phyloP scores from a whole-genome alignment of 2,888 invertebrate species.

The Carabus problematicus region DNA sequence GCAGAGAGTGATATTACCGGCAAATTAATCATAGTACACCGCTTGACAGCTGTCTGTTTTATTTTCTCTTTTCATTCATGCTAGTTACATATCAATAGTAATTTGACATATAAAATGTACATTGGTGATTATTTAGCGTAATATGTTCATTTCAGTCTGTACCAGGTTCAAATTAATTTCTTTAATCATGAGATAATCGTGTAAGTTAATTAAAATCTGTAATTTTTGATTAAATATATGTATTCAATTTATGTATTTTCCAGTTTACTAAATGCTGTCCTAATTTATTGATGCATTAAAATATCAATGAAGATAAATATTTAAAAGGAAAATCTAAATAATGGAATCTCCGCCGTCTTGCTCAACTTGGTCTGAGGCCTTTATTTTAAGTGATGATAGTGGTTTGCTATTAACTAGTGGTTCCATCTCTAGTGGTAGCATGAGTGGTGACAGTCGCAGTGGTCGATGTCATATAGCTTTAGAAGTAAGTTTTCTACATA shows the following conservation, averaged over 20 bases:
- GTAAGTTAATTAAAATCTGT: slow-evolving; percentile 27
- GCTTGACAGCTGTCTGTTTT: slow-evolving; percentile 40
- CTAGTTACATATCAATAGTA: slow-evolving; percentile 39
- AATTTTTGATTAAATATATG: slow-evolving; percentile 6
- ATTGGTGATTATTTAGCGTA: slow-evolving; percentile 32
- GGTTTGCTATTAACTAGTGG: slow-evolving; percentile 76
- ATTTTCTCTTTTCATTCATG: slow-evolving; percentile 34
- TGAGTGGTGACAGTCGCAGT: slow-evolving; percentile 72
- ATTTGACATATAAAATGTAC: slow-evolving; percentile 37
- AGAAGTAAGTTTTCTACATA: slow-evolving; percentile 64
- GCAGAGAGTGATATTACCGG: slow-evolving; percentile 27
- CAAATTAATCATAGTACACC: slow-evolving; percentile 27
- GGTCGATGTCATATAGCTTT: slow-evolving; percentile 71
- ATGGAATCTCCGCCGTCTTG: slow-evolving; percentile 83
- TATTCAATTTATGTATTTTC: slow-evolving; percentile 19
- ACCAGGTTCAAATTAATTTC: slow-evolving; percentile 23
- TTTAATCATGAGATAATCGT: slow-evolving; percentile 34
- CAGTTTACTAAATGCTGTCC: slow-evolving; percentile 24
- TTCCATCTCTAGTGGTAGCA: slow-evolving; percentile 77
- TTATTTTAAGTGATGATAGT: slow-evolving; percentile 78
- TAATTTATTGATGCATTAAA: slow-evolving; percentile 23
- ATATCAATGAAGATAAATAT: background rate
- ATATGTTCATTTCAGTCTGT: slow-evolving; percentile 30
- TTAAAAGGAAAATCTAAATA: slow-evolving; percentile 38
- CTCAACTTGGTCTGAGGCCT: slow-evolving; percentile 76